A percentile compares a stretch with the other conserved stretches of the same genome.
phyloP scores from a whole-genome alignment of 1,140 invertebrate species.

The Melitaea cinxia region DNA sequence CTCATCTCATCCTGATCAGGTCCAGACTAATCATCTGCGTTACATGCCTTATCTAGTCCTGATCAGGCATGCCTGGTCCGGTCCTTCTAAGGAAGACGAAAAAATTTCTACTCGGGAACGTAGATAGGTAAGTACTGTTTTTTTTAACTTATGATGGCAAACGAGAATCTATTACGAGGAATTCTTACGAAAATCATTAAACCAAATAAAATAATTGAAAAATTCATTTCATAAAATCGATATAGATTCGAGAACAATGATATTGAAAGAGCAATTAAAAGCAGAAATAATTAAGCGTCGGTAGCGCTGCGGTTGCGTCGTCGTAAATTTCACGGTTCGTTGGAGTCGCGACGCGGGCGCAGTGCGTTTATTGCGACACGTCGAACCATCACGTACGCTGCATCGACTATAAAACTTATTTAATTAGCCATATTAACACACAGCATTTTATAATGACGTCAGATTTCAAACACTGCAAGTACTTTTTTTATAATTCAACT shows the following conservation, averaged over 20 bases:
- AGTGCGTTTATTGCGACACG: conserved; percentile 29
- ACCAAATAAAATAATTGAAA: not conserved
- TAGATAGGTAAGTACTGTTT: too few species aligned
- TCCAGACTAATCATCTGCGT: too few species aligned
- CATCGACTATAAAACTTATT: conserved; percentile 3
- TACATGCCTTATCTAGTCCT: too few species aligned
- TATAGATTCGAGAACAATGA: not conserved
- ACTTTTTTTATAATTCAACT: too few species aligned
- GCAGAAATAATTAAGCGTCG: conserved; percentile 20
- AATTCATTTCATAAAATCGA: not conserved
- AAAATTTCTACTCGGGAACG: too few species aligned
- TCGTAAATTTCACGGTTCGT: conserved; percentile 26
- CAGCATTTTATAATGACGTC: conserved; percentile 15
- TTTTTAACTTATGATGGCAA: too few species aligned
- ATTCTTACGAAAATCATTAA: too few species aligned
- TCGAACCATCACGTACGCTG: conserved; percentile 16
- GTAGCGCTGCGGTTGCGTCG: conserved; percentile 18
- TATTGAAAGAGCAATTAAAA: conserved; percentile 12
- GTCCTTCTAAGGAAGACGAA: too few species aligned
- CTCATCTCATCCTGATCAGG: too few species aligned
- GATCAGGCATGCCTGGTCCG: too few species aligned
- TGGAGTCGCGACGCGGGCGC: conserved; percentile 17
- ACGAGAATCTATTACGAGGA: too few species aligned
- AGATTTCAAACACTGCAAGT: not conserved
- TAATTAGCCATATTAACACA: conserved; percentile 11